A percentile compares a stretch with the other conserved stretches of the same genome.
These are phyloP conservation scores for Sthenelais limicola DNA, from an alignment of 2,888 invertebrate genomes.

Conservation along the genomic window DNA sequence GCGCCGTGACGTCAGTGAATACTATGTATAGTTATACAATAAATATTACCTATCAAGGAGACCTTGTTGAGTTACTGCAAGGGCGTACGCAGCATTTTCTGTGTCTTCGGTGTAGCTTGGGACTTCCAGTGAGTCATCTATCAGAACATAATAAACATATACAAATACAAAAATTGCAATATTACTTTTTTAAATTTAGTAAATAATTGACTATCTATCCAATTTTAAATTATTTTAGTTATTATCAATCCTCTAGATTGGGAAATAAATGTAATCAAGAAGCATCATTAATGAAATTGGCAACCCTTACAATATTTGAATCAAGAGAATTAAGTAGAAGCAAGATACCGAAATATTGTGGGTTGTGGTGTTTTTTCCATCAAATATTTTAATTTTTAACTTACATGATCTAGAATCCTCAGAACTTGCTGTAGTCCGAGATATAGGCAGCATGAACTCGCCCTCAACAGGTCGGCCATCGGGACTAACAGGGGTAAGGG, in stretches of 20 bases:
- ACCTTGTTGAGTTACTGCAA: constrained; percentile 65
- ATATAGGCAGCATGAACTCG: constrained; percentile 17
- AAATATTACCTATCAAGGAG: constrained; percentile 35
- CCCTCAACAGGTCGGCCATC: constrained; percentile 31
- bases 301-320: no score
- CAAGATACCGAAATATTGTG: no score
- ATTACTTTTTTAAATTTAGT: no score
- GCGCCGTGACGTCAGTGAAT: no score
- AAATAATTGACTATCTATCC: no score
- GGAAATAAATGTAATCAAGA: no score
- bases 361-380: background rate
- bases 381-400: background rate
- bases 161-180: no score
- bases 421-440: constrained; percentile 18
- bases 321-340: no score
- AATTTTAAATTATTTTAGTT: no score
- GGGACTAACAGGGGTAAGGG: constrained; percentile 36
- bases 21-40: no score
- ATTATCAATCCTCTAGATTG: no score
- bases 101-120: constrained; percentile 59
- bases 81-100: constrained; percentile 67
- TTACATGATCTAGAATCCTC: constrained; percentile 20
- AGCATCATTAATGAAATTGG: no score
- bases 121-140: constrained; percentile 55
- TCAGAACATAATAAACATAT: background rate